Evolutionary conservation across 2,888 invertebrate genomes (phyloP), one percentile per base, ranked within the genome.

Genomic region (Geotrupes spiniger): DNA sequence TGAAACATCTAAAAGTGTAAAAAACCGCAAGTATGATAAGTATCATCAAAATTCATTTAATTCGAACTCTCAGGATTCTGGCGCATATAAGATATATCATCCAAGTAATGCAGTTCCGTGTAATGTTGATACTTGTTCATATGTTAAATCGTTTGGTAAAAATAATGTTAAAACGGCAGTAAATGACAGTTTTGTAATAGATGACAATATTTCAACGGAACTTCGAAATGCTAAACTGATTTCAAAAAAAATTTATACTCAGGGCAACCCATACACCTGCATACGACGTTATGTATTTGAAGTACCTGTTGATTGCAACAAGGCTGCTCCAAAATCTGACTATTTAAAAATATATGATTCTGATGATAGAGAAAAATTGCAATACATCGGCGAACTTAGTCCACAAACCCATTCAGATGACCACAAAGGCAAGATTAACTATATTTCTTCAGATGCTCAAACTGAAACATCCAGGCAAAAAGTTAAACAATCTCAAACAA

Each of bases 271-370:
- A 10, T 39, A 46, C 17, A 40, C 46, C 1, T 47, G 43, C 10
- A 40, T 51, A 12, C 21, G 51, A 28, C 37, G 51, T 26, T 51
- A 51, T 17, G 43, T 51, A 21, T 51, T 51, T 28, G 51, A 51
- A 40, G 40, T 51, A 29, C 51, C 51, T 11, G 16, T 51, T 36
- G 41, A 41, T 2, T 36, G 36, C n/a, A 16, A 21, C 16, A 25
- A 37, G 6, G 38, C 39, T 11, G 12, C 6, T 21, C 21, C 4
- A 21, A 21, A 21, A 4, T 3, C 6, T 21, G 4, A 21, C 3
- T 4, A 21, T 4, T 21, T 31, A 12, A 4, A 31, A 31, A 31
- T 4, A 12, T 3, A 31, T 11, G 10, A 11, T 31, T 10, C 31
- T 27, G 27, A 27, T 27, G 9, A 27, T 27, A 27, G n/a, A n/a